A percentile compares a stretch with the other conserved stretches of the same genome.
Conservation (phyloP, 2,888 invertebrate species). For the Mayetiola destructor region DNA sequence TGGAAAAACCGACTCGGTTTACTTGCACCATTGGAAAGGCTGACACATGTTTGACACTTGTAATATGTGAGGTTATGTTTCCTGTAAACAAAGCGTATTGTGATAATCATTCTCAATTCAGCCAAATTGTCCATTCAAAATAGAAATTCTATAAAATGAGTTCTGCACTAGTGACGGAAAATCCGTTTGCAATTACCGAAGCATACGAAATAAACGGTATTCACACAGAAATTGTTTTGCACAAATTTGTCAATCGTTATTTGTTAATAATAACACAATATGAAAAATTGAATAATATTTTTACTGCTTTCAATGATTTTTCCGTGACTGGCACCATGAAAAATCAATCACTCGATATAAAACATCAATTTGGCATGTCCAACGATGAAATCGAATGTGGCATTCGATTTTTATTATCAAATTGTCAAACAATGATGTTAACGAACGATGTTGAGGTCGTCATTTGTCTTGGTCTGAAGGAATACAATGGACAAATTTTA, state of each 20-base stretch:
- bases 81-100: background rate
- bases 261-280: slow-evolving; percentile 12
- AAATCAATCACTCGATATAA: slow-evolving; percentile 1
- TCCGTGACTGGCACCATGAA: background rate
- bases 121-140: background rate
- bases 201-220: slow-evolving; percentile 11
- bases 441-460: background rate
- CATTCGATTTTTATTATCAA: background rate
- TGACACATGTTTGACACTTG: background rate
- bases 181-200: background rate
- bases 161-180: background rate
- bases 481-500: background rate
- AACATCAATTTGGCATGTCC: slow-evolving; percentile 14
- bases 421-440: background rate
- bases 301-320: slow-evolving; percentile 1
- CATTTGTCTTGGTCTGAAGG: slow-evolving; percentile 1
- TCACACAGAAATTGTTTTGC: slow-evolving; percentile 13
- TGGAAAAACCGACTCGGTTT: background rate
- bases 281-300: slow-evolving; percentile 12
- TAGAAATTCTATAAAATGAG: background rate
- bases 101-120: too few species aligned
- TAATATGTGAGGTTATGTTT: background rate
- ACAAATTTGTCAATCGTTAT: slow-evolving; percentile 7
- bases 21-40: background rate
- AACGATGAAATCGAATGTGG: slow-evolving; percentile 14